Base-by-base conservation (phyloP, 1,140 invertebrate species). In the Philaenus spumarius region DNA sequence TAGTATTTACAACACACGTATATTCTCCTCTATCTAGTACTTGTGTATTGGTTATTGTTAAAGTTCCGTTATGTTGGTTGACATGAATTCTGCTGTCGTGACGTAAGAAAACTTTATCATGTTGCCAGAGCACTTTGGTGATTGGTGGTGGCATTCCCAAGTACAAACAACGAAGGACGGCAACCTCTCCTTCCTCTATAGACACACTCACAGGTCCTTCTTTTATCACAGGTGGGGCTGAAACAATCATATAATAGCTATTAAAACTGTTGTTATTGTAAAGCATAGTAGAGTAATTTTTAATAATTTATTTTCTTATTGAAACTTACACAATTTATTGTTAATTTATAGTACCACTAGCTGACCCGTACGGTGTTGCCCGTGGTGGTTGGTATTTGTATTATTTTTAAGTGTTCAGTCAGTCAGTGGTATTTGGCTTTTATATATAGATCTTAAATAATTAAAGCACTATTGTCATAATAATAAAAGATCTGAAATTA, bases 171-270 rank as follows among this genome's bases (percentile, higher is more conserved):
- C 68, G 75, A n/a, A 91, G 71, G 0, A 75, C 73, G 0, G 78
- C 81, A 1, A 72, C 65, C n/a, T 84, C 79, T 22, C 84, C 85
- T 69, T 92, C 89, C 65, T 85, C 80, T 9, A 84, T 80, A n/a
- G 68, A 69, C 4, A 78, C 57, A 12, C 78, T 75, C 51, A 73
- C 68, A 3, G 85, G 88, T 6, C 77, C 74, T n/a, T 69, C 66
- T 17, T 67, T 69, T 43, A 85, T 75, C 7, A 63, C 69, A 2
- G 82, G 80, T 2, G 75, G 74, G n/a, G 77, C 82, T 82, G 69
- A 40, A 64, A 69, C 53, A 45, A 58, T 14, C n/a, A n/a, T n/a
- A n/a, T n/a, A 30, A 30, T 30, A 30, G 26, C 9, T 9, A 30
- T 30, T n/a, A n/a, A n/a, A n/a, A n/a, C n/a, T n/a, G n/a, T n/a